Percentiles rank a stretch among this genome's conserved stretches.
Conservation (phyloP, 2,113 vertebrate species). For the Orycteropus afer region DNA sequence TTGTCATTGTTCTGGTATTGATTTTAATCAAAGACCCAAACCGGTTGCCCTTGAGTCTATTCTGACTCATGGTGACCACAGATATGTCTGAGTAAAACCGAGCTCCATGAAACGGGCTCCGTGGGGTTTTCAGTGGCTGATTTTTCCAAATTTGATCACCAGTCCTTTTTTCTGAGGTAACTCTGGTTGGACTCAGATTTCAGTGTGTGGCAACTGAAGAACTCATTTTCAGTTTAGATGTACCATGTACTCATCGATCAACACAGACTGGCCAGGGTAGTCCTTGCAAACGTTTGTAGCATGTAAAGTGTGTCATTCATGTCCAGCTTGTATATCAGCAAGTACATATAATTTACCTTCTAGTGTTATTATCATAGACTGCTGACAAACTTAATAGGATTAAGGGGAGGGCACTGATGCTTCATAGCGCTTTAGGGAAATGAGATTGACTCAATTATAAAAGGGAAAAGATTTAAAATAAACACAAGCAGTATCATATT, state of each 20-base stretch:
- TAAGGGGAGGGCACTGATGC: background rate
- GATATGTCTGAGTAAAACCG: background rate
- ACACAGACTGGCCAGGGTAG: background rate
- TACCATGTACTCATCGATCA: slow-evolving; percentile 15
- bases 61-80: background rate
- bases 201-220: background rate
- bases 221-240: slow-evolving; percentile 36
- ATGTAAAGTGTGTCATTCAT: slow-evolving; percentile 16
- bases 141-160: background rate
- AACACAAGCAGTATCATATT: background rate
- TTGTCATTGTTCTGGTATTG: background rate
- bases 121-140: background rate
- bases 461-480: slow-evolving; percentile 49
- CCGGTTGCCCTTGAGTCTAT: background rate
- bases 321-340: slow-evolving; percentile 30
- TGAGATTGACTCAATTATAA: background rate
- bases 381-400: slow-evolving; percentile 35
- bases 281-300: background rate
- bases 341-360: slow-evolving; percentile 23
- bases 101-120: no score
- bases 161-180: background rate
- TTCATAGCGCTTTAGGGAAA: slow-evolving; percentile 38
- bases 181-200: background rate
- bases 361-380: slow-evolving; percentile 39
- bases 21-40: background rate